A percentile compares a stretch with the other conserved stretches of the same genome.
Evolutionary conservation across 1,140 invertebrate species (phyloP).

Genomic region (Drosophila prosaltans): DNA sequence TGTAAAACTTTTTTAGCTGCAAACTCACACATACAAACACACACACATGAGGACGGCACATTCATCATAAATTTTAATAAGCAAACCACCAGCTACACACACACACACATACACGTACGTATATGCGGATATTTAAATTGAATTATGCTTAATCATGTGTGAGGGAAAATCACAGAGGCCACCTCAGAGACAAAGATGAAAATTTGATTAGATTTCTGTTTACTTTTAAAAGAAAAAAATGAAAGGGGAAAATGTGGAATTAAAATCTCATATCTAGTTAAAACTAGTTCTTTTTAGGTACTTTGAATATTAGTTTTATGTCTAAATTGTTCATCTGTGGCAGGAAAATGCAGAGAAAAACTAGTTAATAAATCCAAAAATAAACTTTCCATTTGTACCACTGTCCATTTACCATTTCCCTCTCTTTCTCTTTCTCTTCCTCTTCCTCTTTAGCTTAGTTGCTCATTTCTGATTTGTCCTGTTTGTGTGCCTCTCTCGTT

Average conservation of each 20-base stretch:
- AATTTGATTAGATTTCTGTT: constrained; percentile 7
- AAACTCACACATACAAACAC: constrained; percentile 9
- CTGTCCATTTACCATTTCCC: neutral
- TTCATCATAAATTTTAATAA: constrained; percentile 74
- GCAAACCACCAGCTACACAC: constrained; percentile 25
- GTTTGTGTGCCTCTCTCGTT: neutral
- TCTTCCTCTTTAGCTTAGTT: neutral
- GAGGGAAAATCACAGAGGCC: constrained; percentile 9
- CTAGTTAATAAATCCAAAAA: neutral
- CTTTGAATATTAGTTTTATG: neutral
- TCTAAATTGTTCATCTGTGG: neutral
- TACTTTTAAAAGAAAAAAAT: neutral
- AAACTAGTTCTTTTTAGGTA: too few relatives aligned
- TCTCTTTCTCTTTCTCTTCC: neutral
- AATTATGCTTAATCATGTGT: constrained; percentile 59
- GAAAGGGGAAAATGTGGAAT: neutral
- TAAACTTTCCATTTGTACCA: neutral
- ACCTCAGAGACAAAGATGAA: constrained; percentile 6
- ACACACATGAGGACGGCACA: constrained; percentile 3
- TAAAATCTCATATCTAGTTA: neutral
- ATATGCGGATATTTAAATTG: constrained; percentile 31
- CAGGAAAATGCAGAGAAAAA: neutral
- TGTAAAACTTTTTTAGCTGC: constrained; percentile 59
- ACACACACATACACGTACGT: constrained; percentile 3
- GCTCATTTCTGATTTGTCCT: constrained; percentile 12